Evolutionary conservation across 2,113 vertebrate species (phyloP).

Genomic region (Podarcis muralis): DNA sequence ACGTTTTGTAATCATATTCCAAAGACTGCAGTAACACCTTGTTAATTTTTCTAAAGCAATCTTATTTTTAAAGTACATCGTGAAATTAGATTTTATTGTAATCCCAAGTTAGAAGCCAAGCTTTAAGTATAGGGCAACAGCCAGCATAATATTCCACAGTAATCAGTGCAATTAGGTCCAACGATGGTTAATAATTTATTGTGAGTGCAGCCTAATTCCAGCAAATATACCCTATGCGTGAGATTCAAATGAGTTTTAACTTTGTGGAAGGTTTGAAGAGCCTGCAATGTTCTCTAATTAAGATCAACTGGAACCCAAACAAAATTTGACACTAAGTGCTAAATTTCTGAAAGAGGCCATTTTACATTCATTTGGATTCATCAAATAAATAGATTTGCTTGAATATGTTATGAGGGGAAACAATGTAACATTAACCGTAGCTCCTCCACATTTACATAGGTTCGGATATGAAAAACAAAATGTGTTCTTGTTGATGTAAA

Average conservation of each 20-base stretch:
- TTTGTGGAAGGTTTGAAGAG: background rate
- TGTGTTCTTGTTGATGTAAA: background rate
- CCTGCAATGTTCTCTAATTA: background rate
- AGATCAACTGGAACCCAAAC: background rate
- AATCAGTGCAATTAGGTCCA: background rate
- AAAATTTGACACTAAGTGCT: background rate
- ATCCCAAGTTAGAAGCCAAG: background rate
- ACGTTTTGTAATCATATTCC: background rate
- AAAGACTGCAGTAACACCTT: background rate
- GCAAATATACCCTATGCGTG: background rate
- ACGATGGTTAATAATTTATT: background rate
- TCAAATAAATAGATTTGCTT: background rate
- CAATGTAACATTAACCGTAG: background rate
- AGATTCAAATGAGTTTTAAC: conserved; percentile 3
- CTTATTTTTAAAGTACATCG: background rate
- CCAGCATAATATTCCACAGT: background rate
- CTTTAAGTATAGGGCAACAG: background rate
- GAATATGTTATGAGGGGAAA: background rate
- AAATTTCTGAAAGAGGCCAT: background rate
- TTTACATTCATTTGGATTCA: conserved; percentile 2
- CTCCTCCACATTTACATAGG: background rate
- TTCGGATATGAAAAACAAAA: background rate
- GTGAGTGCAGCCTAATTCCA: background rate
- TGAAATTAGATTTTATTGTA: background rate
- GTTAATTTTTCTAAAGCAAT: background rate